Evolutionary conservation across 1,140 invertebrate genomes (phyloP).

Genomic region (Heliconius melpomene): DNA sequence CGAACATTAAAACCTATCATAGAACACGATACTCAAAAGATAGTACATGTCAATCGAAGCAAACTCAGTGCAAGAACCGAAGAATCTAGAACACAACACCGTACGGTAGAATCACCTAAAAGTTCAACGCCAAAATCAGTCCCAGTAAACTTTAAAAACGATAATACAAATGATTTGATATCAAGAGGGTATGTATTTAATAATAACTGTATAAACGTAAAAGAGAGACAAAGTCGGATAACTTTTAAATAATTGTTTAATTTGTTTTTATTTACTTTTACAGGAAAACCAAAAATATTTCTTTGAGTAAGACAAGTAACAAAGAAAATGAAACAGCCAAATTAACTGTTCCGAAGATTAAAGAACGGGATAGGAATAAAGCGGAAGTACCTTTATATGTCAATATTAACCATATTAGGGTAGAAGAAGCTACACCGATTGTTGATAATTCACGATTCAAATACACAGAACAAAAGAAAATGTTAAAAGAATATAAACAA

Average conservation of each 20-base stretch:
- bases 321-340: conserved; percentile 26
- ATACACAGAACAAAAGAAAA: conserved; percentile 3
- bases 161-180: neutral
- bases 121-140: neutral
- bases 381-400: conserved; percentile 27
- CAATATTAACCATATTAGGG: neutral
- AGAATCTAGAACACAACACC: neutral
- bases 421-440: neutral
- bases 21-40: conserved; percentile 53
- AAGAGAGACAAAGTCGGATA: neutral
- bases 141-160: neutral
- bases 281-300: conserved; percentile 17
- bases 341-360: conserved; percentile 3
- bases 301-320: conserved; percentile 25
- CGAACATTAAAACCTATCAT: conserved; percentile 57
- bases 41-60: neutral
- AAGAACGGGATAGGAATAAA: conserved; percentile 13
- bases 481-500: conserved; percentile 17
- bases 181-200: neutral
- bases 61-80: neutral
- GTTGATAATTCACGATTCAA: neutral
- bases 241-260: neutral
- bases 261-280: conserved; percentile 12
- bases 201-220: neutral
- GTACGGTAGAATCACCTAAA: neutral